Percentiles rank a stretch among this genome's conserved stretches.
These are phyloP conservation scores for Trichosurus vulpecula DNA, from an alignment of 2,797 vertebrate genomes.

Conservation along the genomic window DNA sequence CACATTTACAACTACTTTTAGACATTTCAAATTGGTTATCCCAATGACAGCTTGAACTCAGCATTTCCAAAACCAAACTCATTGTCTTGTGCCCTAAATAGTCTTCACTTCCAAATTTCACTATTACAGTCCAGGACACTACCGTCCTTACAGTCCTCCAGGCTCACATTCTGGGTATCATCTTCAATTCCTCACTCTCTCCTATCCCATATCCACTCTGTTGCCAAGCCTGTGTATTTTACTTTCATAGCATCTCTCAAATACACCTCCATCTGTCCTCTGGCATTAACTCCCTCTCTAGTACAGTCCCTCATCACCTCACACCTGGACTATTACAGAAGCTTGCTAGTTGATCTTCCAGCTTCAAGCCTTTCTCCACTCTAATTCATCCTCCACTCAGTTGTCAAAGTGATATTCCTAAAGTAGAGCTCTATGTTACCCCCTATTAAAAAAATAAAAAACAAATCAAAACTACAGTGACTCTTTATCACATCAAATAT, in stretches of 20 bases:
- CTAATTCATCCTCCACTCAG: too few species aligned
- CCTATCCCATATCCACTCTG: neutral
- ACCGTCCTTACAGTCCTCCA: neutral
- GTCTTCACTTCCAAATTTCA: neutral
- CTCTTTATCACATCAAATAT: too few species aligned
- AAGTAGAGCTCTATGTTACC: too few species aligned
- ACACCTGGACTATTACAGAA: too few species aligned
- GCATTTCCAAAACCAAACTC: neutral
- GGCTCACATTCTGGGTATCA: too few species aligned
- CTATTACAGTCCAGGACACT: neutral
- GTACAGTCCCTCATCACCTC: neutral
- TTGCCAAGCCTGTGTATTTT: constrained; percentile 7
- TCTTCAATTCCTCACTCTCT: neutral
- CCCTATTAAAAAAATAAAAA: too few species aligned
- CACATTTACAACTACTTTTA: neutral
- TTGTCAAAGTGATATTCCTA: too few species aligned
- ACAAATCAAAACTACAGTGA: too few species aligned
- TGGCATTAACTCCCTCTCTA: neutral
- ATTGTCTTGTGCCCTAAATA: neutral
- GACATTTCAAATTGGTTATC: too few species aligned
- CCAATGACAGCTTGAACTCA: neutral
- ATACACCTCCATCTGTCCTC: constrained; percentile 15
- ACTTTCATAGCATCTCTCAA: constrained; percentile 18
- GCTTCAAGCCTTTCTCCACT: too few species aligned
- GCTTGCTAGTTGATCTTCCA: too few species aligned